A percentile compares a stretch with the other conserved stretches of the same genome.
Evolutionary conservation across 2,888 invertebrate species (phyloP).

Genomic region (Podabrus alpinus): DNA sequence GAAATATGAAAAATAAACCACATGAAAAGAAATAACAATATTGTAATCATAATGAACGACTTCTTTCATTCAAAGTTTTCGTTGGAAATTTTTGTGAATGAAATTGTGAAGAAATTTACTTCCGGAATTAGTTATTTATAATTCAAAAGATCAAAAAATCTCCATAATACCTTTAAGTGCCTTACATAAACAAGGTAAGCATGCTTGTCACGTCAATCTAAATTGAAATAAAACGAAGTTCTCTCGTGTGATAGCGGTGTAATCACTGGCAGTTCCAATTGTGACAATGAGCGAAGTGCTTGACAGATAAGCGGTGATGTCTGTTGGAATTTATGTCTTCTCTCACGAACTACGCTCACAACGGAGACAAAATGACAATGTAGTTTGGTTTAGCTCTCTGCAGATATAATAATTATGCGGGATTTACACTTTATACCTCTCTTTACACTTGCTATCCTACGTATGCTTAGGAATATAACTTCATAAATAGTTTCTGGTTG

Average conservation of each 20-base stretch:
- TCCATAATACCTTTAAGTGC: not conserved
- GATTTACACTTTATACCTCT: constrained; percentile 15
- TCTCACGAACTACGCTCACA: constrained; percentile 28
- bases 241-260: constrained; percentile 33
- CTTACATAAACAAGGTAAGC: constrained; percentile 17
- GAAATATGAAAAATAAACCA: not conserved
- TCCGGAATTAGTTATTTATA: not conserved
- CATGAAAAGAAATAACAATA: not conserved
- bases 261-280: constrained; percentile 38
- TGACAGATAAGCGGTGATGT: constrained; percentile 38
- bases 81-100: not conserved
- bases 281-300: constrained; percentile 40
- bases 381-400: constrained; percentile 35
- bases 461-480: constrained; percentile 17
- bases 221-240: constrained; percentile 27
- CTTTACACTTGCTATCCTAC: constrained; percentile 13
- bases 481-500: constrained; percentile 16
- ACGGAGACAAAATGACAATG: constrained; percentile 28
- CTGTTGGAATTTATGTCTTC: constrained; percentile 35
- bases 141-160: not conserved
- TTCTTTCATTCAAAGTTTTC: not conserved
- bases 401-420: constrained; percentile 35
- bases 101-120: not conserved
- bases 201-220: constrained; percentile 23
- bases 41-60: not conserved